A percentile compares a stretch with the other conserved stretches of the same genome.
These are phyloP conservation scores for Globodera ellingtonae DNA, from an alignment of 1,140 invertebrate species.

Conservation along the genomic window DNA sequence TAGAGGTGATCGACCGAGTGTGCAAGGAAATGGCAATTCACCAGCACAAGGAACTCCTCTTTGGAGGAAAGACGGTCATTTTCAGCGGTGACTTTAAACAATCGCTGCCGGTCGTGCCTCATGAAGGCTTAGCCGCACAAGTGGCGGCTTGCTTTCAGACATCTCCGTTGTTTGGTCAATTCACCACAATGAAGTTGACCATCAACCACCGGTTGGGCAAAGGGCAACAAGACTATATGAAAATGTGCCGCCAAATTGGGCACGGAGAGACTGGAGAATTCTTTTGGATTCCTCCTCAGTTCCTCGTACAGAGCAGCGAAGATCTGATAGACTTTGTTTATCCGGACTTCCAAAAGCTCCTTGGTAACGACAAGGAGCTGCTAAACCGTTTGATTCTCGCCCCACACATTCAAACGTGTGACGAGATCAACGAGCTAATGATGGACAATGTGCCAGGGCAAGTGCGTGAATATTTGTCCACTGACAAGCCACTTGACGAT, in stretches of 20 bases:
- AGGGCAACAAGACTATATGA: no score
- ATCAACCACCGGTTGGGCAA: no score
- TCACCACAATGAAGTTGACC: not conserved
- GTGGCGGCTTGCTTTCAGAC: not conserved
- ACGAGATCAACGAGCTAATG: constrained; percentile 1
- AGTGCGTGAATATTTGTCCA: not conserved
- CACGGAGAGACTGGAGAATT: no score
- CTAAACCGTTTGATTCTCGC: not conserved
- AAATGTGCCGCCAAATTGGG: no score
- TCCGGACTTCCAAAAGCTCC: not conserved
- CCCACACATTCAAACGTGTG: not conserved
- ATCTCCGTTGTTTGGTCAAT: not conserved
- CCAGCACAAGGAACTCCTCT: not conserved
- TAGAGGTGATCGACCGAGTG: not conserved
- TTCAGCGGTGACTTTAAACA: no score
- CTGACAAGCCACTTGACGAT: not conserved
- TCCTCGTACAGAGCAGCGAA: no score
- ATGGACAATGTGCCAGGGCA: not conserved
- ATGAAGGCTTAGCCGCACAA: not conserved
- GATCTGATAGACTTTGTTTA: not conserved
- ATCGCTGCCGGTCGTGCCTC: constrained; percentile 18
- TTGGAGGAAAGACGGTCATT: constrained; percentile 18
- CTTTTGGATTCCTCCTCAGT: no score
- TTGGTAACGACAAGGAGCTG: not conserved
- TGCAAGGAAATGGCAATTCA: not conserved